A percentile compares a stretch with the other conserved stretches of the same genome.
Evolutionary conservation across 2,113 vertebrate species (phyloP).

Genomic region (Corythoichthys haematopterus): DNA sequence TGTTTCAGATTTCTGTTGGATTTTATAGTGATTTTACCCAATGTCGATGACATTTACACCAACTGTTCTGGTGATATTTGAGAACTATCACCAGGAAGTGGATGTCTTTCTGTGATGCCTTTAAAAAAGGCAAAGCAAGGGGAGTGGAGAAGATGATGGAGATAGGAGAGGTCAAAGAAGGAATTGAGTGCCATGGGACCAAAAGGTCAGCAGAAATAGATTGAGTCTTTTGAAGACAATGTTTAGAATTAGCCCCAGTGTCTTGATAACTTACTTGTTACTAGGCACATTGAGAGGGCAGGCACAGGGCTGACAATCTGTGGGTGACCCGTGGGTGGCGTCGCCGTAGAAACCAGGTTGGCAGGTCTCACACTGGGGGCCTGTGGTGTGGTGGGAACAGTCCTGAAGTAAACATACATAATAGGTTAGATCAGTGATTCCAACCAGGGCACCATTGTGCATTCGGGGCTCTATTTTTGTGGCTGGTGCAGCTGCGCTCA

Average conservation of each 20-base stretch:
- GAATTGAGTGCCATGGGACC: conserved; percentile 16
- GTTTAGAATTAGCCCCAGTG: conserved; percentile 11
- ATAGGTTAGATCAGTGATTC: background rate
- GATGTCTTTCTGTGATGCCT: background rate
- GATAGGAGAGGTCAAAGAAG: background rate
- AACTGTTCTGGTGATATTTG: conserved; percentile 41
- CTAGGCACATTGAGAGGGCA: conserved; percentile 60
- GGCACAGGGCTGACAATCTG: conserved; percentile 56
- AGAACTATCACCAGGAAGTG: conserved; percentile 4
- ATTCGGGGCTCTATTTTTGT: too few relatives aligned
- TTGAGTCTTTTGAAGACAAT: conserved; percentile 36
- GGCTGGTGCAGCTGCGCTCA: too few relatives aligned
- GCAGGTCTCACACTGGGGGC: conserved; percentile 57
- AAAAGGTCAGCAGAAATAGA: conserved; percentile 23
- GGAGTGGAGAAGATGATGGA: conserved; percentile 1
- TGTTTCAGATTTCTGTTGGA: conserved; percentile 15
- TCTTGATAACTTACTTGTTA: conserved; percentile 58
- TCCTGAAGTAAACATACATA: conserved; percentile 31
- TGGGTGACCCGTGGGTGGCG: conserved; percentile 50
- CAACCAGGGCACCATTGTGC: too few relatives aligned
- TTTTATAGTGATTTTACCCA: conserved; percentile 22
- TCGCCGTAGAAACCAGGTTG: conserved; percentile 59
- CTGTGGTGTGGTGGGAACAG: conserved; percentile 51
- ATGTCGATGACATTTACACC: conserved; percentile 37
- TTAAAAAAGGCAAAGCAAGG: conserved; percentile 3